phyloP scores from a whole-genome alignment of 2,888 invertebrate species.

The Germaria angustata region DNA sequence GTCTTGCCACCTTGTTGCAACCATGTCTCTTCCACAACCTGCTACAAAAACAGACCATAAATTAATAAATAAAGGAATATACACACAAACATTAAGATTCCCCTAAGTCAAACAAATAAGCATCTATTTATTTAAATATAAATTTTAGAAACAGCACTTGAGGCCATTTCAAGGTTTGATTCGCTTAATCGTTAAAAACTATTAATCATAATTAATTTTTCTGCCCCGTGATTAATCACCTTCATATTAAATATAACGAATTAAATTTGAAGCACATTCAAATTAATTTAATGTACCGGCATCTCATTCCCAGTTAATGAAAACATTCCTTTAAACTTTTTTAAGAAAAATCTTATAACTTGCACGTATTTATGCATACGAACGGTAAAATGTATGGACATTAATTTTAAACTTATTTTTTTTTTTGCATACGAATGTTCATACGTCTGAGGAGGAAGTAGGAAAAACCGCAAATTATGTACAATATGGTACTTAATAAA shows the following conservation, averaged over 20 bases:
- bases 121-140: no score
- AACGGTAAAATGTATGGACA: constrained; percentile 20
- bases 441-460: constrained; percentile 50
- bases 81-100: no score
- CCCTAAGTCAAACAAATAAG: no score
- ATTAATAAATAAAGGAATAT: no score
- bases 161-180: background rate
- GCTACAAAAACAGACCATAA: no score
- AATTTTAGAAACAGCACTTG: background rate
- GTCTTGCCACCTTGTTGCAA: no score
- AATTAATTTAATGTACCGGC: background rate
- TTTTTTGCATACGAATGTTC: background rate
- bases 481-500: constrained; percentile 54
- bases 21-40: no score
- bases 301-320: constrained; percentile 3
- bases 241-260: background rate
- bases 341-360: background rate
- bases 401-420: background rate
- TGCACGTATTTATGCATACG: background rate
- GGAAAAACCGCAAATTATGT: constrained; percentile 60
- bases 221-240: background rate
- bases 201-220: background rate
- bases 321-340: constrained; percentile 6
- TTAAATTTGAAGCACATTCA: background rate
- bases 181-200: background rate